Base-by-base conservation (phyloP, 2,113 vertebrate genomes). In the Gymnorhina tibicen region DNA sequence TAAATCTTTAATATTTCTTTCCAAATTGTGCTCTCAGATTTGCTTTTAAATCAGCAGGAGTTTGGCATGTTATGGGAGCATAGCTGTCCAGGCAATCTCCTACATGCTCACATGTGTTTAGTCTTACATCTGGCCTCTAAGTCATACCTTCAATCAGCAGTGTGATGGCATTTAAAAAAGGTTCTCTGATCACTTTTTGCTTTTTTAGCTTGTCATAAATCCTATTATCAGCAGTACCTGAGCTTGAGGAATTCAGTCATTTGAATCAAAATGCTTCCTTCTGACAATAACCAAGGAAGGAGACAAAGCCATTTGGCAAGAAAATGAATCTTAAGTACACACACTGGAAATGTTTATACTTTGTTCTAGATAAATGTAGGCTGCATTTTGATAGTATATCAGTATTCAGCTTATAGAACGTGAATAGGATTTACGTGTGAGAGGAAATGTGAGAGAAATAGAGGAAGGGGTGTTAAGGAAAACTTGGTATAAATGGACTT, bases 341-440 rank as follows among this genome's bases (percentile, higher is more conserved):
- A 87, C 72, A 81, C 58, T 95, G 74, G 85, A 92, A 94, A 94
- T 95, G 94, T 95, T 97, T 97, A 93, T 93, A 92, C 81, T 92
- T 91, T 44, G 21, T 94, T 93, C 80, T 83, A 94, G 91, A 96
- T 95, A 95, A 91, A 93, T 59, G 87, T 94, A 89, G 62, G 50
- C 59, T 88, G 75, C 49, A 41, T 92, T 94, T 90, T 95, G 89
- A 88, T 94, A 95, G 67, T 93, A 6, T 91, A 92, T 89, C 83
- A 69, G 46, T 73, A 66, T 92, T 94, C 59, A 2, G 76, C 87
- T 86, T 90, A 91, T 56, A 93, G 85, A 91, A 92, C 83, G 63
- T 73, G 87, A 87, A 79, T 46, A 9, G 78, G 58, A 35, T 85
- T 93, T 92, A 60, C 56, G 28, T 55, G 33, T 56, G 56, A 87